Conservation (phyloP, 2,888 invertebrate genomes). For the Chloromyia formosa region DNA sequence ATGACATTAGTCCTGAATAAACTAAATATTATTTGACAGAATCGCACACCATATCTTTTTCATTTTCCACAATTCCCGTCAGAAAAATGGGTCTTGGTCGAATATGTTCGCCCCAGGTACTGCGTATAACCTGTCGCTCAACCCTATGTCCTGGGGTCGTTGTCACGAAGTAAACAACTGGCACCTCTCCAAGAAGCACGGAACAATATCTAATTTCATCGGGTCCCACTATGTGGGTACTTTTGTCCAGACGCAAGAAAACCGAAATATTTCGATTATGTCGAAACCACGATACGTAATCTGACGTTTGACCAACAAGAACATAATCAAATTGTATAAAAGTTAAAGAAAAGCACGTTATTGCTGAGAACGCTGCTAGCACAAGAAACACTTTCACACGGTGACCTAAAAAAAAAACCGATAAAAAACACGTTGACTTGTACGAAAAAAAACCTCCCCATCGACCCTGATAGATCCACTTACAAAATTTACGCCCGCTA, state of each 20-base stretch:
- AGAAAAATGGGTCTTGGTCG: conserved; percentile 67
- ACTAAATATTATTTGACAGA: not conserved
- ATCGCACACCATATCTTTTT: conserved; percentile 49
- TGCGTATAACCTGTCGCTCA: conserved; percentile 68
- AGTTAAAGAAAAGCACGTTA: conserved; percentile 1
- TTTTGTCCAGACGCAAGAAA: not conserved
- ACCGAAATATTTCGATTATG: conserved; percentile 32
- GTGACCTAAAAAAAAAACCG: not conserved
- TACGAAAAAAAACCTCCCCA: no score
- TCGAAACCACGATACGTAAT: conserved; percentile 30
- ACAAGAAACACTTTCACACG: not conserved
- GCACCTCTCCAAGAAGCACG: not conserved
- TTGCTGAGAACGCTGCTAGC: not conserved
- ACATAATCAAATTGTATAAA: not conserved
- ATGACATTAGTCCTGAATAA: not conserved
- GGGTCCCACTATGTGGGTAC: not conserved
- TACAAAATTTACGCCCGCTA: conserved; percentile 1
- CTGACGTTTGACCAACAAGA: not conserved
- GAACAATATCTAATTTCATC: not conserved
- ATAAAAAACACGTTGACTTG: no score
- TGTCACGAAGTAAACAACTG: conserved; percentile 66
- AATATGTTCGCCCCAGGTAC: conserved; percentile 68
- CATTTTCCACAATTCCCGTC: conserved; percentile 65
- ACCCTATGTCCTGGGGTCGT: conserved; percentile 66
- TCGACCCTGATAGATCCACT: not conserved